Conservation (phyloP, 2,797 vertebrate species). For the Phrynocephalus forsythii region DNA sequence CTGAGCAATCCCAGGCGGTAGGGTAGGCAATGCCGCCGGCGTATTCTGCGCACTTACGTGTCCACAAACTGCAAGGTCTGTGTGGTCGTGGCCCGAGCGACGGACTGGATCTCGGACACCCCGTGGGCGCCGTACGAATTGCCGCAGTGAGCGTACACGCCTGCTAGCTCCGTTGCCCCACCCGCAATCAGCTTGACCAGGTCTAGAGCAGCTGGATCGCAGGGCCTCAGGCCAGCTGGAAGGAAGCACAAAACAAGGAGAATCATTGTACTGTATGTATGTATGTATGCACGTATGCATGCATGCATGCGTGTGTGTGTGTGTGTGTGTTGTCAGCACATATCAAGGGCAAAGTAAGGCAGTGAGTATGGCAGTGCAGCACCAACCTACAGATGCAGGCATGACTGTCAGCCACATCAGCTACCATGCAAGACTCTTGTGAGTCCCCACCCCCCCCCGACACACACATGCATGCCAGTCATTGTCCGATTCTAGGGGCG, state of each 20-base stretch:
- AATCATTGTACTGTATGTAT: too few species aligned
- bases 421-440: too few species aligned
- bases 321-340: too few species aligned
- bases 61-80: slow-evolving; percentile 80
- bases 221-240: slow-evolving; percentile 81
- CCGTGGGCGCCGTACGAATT: slow-evolving; percentile 84
- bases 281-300: too few species aligned
- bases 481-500: too few species aligned
- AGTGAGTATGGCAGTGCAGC: too few species aligned
- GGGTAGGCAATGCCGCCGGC: accelerated
- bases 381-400: too few species aligned
- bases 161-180: slow-evolving; percentile 71
- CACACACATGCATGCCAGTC: too few species aligned
- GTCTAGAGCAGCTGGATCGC: slow-evolving; percentile 72
- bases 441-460: too few species aligned
- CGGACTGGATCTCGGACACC: slow-evolving; percentile 76
- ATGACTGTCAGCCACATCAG: too few species aligned
- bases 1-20: accelerated
- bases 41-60: slow-evolving; percentile 72
- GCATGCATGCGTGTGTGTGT: too few species aligned
- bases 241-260: background rate
- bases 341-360: too few species aligned
- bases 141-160: slow-evolving; percentile 88
- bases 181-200: slow-evolving; percentile 77
- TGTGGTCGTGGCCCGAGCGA: slow-evolving; percentile 79